Base-by-base conservation (phyloP, 2,113 vertebrate species). In the Corapipo altera region DNA sequence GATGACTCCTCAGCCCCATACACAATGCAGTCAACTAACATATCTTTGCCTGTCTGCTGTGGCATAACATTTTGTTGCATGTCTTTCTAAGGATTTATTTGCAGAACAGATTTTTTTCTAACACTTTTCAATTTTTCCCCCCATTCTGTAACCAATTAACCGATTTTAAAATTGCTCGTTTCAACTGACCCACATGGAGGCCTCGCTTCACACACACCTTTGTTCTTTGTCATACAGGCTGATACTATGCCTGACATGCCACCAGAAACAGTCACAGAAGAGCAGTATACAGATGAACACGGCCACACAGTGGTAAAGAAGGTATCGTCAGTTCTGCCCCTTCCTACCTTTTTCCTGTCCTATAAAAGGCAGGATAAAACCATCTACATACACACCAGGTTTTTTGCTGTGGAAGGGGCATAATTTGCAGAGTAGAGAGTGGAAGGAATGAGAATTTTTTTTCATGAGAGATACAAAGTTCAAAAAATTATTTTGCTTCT, bases 231-330 rank as follows among this genome's bases (percentile, higher is more conserved):
- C 8, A 0, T 94, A 46, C 94, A 99, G 99, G 99, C 98, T 6
- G 99, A 99, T 43, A 98, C 98, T 12, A 97, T 99, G 86, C 98
- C 99, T 74, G 99, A 99, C 61, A 98, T 99, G 69, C 98, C 98
- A 59, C 95, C 98, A 19, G 99, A 99, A 97, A 98, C 98, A 2
- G 98, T 99, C 92, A 99, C 99, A 9, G 99, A 99, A 73, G 99
- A 99, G 97, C 98, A 99, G 70, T 99, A 99, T 59, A 98, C 97
- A 5, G 99, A 99, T 49, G 99, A 99, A 84, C 98, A 99, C 3
- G 99, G 99, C 48, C 99, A 99, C 97, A 98, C 98, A 15, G 99
- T 99, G 26, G 98, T 99, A 18, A 99, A 98, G 97, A 99, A 99
- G 98, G 99, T 99, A 98, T 86, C 92, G 46, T 57, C 76, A 69